A percentile compares a stretch with the other conserved stretches of the same genome.
Conservation (phyloP, 30 jellyfish, hydroid and myxozoan species). For the Hydractinia echinata region DNA sequence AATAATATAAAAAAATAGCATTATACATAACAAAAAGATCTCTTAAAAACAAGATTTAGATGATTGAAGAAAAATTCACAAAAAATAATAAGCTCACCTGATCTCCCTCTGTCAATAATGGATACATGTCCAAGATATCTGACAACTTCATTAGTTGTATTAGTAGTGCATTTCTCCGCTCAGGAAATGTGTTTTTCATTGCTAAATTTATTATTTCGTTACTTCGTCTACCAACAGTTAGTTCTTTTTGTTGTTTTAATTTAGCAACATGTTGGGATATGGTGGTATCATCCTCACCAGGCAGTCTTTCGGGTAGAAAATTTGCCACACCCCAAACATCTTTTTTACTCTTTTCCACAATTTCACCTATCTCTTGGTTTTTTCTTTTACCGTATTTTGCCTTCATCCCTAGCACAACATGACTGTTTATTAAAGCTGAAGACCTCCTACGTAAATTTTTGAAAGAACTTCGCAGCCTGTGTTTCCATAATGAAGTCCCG, state of each 20-base stretch:
- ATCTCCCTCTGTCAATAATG: not conserved
- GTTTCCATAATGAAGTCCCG: too few species aligned
- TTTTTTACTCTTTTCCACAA: too few species aligned
- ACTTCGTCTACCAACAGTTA: too few species aligned
- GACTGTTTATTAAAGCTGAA: not conserved
- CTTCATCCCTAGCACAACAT: too few species aligned
- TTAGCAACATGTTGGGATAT: not conserved
- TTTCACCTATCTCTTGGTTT: too few species aligned
- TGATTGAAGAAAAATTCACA: not conserved
- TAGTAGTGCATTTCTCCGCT: not conserved
- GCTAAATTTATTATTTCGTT: not conserved
- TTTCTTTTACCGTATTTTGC: too few species aligned
- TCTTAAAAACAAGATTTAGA: not conserved
- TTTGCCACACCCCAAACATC: conserved; percentile 3
- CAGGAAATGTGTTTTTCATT: not conserved
- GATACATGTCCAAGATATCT: not conserved
- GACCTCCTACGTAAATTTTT: not conserved
- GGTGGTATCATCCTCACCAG: not conserved
- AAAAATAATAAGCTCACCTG: not conserved
- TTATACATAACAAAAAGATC: too few species aligned
- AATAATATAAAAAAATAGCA: too few species aligned
- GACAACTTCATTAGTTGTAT: too few species aligned
- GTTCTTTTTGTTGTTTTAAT: not conserved
- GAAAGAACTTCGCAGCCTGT: too few species aligned
- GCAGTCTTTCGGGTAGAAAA: not conserved